Evolutionary conservation across 2,888 invertebrate species (phyloP), one percentile per base, ranked within the genome.

Genomic region (Chrysolina haemoptera): DNA sequence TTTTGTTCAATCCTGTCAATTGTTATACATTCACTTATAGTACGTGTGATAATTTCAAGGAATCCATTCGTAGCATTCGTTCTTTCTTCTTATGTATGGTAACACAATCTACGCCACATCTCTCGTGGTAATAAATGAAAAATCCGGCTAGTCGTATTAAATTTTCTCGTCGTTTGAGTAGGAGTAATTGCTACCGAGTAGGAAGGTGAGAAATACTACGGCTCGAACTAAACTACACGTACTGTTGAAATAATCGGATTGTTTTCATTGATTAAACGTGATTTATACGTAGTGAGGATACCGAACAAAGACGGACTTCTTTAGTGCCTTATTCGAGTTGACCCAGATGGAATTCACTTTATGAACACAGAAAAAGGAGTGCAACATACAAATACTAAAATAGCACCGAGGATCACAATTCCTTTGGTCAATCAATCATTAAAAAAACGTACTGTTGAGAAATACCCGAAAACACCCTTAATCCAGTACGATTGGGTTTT

Each of bases 201-300:
- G 53, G 53, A 53, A 53, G 53, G 53, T 53, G 53, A 22, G 53
- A 53, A 53, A 20, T 53, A 53, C 53, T 11, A 53, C 53, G 11
- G 53, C 22, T 18, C 20, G 53, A 53, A 53, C 53, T 10, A 22
- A 53, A 53, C 53, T 53, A 53, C 53, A 53, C 53, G 53, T 20
- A 53, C 12, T 53, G 53, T 20, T 53, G 10, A 11, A 20, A 53
- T 11, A 20, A 53, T 53, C 11, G 16, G 53, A 53, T 53, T 53
- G 53, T 53, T 53, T 53, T 53, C 53, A 20, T 53, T 53, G 53
- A 53, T 53, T 53, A 22, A 53, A 53, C 53, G 53, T 53, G 53
- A 53, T 53, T 53, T 53, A 53, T 53, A 20, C 20, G 20, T 12
- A 11, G 3, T 10, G 53, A 20, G 53, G 4, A 53, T 9, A 22